Evolutionary conservation across 2,113 vertebrate genomes (phyloP), one percentile per base, ranked within the genome.

Genomic region (Bolborhynchus lineola): DNA sequence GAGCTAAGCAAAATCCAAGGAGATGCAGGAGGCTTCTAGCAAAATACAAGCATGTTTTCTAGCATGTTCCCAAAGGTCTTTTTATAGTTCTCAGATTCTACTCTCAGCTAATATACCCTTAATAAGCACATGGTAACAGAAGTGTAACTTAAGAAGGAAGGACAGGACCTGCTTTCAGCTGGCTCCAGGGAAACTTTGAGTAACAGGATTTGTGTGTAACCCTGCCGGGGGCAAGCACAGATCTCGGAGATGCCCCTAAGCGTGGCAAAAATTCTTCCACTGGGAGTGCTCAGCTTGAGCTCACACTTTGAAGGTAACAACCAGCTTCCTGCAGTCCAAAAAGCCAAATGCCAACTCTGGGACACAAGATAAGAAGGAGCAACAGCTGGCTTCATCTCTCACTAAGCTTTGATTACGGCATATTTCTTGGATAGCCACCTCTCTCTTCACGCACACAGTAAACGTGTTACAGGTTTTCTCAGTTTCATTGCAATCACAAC

Each of bases 241-340:
- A 11, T 53, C 50, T 16, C 4, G 7, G n/a, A 63, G 55, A 31
- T 4, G 8, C 47, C 72, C 64, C 1, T 3, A 68, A 88, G 62
- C 44, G 47, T 35, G 39, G 33, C 23, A 71, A 47, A 24, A 72
- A 49, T 46, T 44, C 29, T 42, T 35, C 37, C 0, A 7, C 64
- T 23, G 37, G 0, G 0, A 16, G 1, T 35, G n/a, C n/a, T 60
- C 53, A 47, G 33, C 14, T 33, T 16, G 13, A 68, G 62, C 41
- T 93, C 39, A 20, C 2, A 1, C 44, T 26, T 8, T 49, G 13
- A 39, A 28, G 9, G 13, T 16, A 47, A 49, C 29, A 15, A 37
- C 15, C 47, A 76, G 42, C 19, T 59, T 50, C 76, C 69, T 26
- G 37, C 47, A 77, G 46, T 14, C 46, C 77, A 28, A 69, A 70